A percentile compares a stretch with the other conserved stretches of the same genome.
These are phyloP conservation scores for Listrodromus nycthemerus DNA, from an alignment of 2,888 invertebrate genomes.

Conservation along the genomic window DNA sequence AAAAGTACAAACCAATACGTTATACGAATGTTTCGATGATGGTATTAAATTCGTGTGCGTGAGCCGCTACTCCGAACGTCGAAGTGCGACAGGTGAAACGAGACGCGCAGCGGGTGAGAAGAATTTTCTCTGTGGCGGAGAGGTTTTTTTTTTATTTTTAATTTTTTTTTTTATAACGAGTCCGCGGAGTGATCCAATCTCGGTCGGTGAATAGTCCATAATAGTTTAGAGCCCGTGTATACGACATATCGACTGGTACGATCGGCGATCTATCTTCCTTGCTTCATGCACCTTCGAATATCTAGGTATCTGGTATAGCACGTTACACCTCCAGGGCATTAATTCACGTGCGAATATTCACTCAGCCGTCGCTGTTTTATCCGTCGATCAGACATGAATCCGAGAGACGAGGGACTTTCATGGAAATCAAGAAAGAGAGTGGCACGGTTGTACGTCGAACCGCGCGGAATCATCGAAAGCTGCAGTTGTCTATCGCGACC, in stretches of 20 bases:
- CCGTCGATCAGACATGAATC: conserved; percentile 41
- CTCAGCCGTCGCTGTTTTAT: conserved; percentile 45
- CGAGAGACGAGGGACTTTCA: conserved; percentile 18
- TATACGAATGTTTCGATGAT: conserved; percentile 1
- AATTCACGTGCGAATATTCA: conserved; percentile 55
- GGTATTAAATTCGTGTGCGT: conserved; percentile 8
- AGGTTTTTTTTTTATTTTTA: neutral
- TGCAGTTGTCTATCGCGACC: neutral
- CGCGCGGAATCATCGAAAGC: conserved; percentile 4
- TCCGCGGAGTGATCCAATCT: conserved; percentile 1
- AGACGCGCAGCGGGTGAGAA: conserved; percentile 9
- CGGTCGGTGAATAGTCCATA: conserved; percentile 9
- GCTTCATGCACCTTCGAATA: conserved; percentile 54
- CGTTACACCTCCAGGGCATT: conserved; percentile 40
- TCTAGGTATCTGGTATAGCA: conserved; percentile 33
- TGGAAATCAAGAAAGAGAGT: conserved; percentile 15
- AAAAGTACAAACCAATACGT: conserved; percentile 1
- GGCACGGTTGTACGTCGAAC: neutral
- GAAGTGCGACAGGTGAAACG: conserved; percentile 25
- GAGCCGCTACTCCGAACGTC: conserved; percentile 4
- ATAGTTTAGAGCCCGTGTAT: conserved; percentile 1
- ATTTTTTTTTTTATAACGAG: neutral
- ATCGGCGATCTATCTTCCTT: conserved; percentile 51
- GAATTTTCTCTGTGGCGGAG: neutral
- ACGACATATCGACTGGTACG: conserved; percentile 33